phyloP scores from a whole-genome alignment of 2,888 invertebrate genomes.

The Scrobipalpa atriplicella region DNA sequence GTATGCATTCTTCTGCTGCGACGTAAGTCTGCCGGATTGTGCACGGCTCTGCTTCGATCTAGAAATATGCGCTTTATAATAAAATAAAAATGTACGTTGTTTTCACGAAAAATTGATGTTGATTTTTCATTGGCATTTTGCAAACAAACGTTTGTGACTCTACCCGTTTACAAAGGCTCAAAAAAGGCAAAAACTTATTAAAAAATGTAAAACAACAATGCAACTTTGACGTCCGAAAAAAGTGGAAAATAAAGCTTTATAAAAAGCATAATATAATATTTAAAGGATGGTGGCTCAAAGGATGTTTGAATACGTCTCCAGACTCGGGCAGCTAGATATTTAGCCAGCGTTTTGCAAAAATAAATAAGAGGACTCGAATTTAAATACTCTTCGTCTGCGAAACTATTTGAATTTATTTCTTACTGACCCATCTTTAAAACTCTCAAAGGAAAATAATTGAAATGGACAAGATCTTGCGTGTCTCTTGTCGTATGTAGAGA shows the following conservation, averaged over 20 bases:
- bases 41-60: conserved; percentile 2
- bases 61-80: conserved; percentile 4
- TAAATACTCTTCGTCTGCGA: conserved; percentile 70
- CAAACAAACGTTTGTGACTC: conserved; percentile 1
- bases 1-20: conserved; percentile 50
- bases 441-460: conserved; percentile 35
- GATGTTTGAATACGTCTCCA: conserved; percentile 74
- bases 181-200: conserved; percentile 30
- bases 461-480: conserved; percentile 1
- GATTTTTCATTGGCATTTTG: conserved; percentile 6
- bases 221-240: conserved; percentile 38
- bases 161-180: conserved; percentile 10
- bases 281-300: conserved; percentile 65
- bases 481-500: background rate
- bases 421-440: conserved; percentile 31
- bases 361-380: conserved; percentile 73
- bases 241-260: conserved; percentile 46
- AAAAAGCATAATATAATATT: conserved; percentile 50
- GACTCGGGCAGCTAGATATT: conserved; percentile 63
- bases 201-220: conserved; percentile 40
- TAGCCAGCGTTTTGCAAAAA: conserved; percentile 71
- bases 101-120: background rate
- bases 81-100: background rate
- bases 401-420: conserved; percentile 14
- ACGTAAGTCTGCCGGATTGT: conserved; percentile 21